Evolutionary conservation across 2,797 vertebrate species (phyloP).

Genomic region (Phoeniculus purpureus): DNA sequence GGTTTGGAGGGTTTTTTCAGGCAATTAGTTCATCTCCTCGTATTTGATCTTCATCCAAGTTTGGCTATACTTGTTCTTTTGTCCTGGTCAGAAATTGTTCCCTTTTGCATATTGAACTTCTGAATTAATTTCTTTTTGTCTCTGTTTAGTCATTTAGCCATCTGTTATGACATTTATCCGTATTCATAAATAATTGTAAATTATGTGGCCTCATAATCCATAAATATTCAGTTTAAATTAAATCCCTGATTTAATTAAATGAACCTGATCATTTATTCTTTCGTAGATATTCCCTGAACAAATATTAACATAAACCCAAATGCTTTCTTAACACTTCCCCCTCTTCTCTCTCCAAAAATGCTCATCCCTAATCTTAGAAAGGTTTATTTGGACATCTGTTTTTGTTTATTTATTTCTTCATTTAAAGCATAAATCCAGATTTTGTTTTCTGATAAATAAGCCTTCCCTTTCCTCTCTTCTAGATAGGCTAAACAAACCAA

Average conservation of each 20-base stretch:
- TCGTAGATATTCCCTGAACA: not conserved
- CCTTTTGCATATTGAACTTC: not conserved
- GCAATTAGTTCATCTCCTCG: not conserved
- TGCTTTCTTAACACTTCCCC: not conserved
- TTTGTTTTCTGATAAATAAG: not conserved
- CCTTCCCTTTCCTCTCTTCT: not conserved
- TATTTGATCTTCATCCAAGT: not conserved
- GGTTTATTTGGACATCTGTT: not conserved
- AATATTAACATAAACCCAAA: not conserved
- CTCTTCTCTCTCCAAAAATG: not conserved
- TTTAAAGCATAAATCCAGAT: not conserved
- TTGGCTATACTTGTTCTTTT: not conserved
- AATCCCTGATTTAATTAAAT: no score
- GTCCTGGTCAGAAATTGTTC: not conserved
- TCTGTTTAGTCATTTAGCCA: not conserved
- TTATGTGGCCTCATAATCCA: not conserved
- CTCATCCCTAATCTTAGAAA: no score
- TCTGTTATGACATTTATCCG: fast-evolving
- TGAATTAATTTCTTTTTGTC: not conserved
- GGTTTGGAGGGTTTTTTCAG: not conserved
- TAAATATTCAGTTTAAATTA: not conserved
- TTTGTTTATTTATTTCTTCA: not conserved
- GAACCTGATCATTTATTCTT: not conserved
- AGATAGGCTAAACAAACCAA: not conserved
- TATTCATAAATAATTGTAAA: not conserved